Evolutionary conservation across 2,888 invertebrate genomes (phyloP).

Genomic region (Lasioglossum calceatum): DNA sequence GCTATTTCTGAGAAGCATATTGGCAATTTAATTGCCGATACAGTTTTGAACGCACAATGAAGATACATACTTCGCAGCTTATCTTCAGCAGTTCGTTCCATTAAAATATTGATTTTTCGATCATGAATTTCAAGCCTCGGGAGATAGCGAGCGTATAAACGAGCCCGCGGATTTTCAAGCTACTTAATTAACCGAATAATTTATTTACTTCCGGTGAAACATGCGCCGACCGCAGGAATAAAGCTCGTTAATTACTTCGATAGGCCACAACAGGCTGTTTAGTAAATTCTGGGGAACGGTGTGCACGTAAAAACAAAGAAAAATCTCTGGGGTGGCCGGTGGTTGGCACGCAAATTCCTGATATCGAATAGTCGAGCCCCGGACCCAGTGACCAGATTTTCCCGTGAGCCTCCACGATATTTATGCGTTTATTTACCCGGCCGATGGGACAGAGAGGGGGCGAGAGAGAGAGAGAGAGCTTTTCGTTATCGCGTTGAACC

Average conservation of each 20-base stretch:
- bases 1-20: not conserved
- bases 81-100: too few relatives aligned
- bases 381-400: slow-evolving; percentile 50
- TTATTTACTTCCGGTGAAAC: slow-evolving; percentile 29
- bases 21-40: not conserved
- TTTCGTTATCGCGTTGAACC: slow-evolving; percentile 24
- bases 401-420: slow-evolving; percentile 27
- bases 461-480: not conserved
- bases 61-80: not conserved
- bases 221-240: not conserved
- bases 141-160: not conserved
- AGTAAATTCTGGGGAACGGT: slow-evolving; percentile 22
- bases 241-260: slow-evolving; percentile 41
- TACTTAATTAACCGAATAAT: slow-evolving; percentile 42
- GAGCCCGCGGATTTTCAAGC: not conserved
- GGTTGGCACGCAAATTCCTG: slow-evolving; percentile 30
- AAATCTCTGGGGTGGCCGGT: slow-evolving; percentile 11
- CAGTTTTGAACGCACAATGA: not conserved
- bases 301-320: slow-evolving; percentile 16
- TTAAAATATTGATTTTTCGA: not conserved
- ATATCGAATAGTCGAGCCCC: slow-evolving; percentile 48
- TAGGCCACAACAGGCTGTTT: slow-evolving; percentile 34
- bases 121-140: not conserved
- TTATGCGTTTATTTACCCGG: slow-evolving; percentile 52
- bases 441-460: not conserved